Base-by-base conservation (phyloP, 37 sponge, comb jelly and placozoan species). In the Cliona cf. orientalis region DNA sequence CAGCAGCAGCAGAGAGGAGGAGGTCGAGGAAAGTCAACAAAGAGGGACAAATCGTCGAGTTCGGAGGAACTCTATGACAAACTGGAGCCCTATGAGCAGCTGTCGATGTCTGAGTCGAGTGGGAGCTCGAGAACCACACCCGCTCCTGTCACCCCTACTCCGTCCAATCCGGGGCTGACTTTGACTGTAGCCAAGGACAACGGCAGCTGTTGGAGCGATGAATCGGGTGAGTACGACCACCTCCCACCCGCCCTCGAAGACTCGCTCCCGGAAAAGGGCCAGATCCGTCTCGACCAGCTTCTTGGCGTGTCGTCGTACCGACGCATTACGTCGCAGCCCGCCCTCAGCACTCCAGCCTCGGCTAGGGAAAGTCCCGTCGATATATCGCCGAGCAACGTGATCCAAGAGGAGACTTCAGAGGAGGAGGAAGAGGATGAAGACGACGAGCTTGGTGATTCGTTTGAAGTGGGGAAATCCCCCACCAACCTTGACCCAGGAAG, bases 281-380 rank as follows among this genome's bases (percentile, higher is more conserved):
- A 4, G 2, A 34, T 2, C 37, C 66, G 35, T 31, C 66, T 66
- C 66, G 37, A 14, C 60, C 60, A 14, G 60, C 68, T 34, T 17
- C 1, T 35, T 26, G 44, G 28, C 14, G 23, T 22, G 1, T 31
- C 0, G 0, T 19, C 42, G 11, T 23, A 34, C 0, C 14, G 83
- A 66, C 25, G 66, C 55, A 74, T 49, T 56, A 57, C 53, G 33
- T 84, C 84, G 37, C 84, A 84, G 58, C 84, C 84, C 1, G 76
- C 60, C 37, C 67, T 84, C 39, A 84, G 76, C 66, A 66, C 76
- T 5, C 55, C 69, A 7, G 43, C 38, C 25, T 75, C 76, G n/a
- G 76, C 76, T 41, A 46, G 76, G 41, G 76, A 84, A 69, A 66
- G 76, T 21, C 84, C 67, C 3, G 49, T 26, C 32, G 84, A 75